Conservation (phyloP, 1,140 invertebrate genomes). For the Drosophila tristis region DNA sequence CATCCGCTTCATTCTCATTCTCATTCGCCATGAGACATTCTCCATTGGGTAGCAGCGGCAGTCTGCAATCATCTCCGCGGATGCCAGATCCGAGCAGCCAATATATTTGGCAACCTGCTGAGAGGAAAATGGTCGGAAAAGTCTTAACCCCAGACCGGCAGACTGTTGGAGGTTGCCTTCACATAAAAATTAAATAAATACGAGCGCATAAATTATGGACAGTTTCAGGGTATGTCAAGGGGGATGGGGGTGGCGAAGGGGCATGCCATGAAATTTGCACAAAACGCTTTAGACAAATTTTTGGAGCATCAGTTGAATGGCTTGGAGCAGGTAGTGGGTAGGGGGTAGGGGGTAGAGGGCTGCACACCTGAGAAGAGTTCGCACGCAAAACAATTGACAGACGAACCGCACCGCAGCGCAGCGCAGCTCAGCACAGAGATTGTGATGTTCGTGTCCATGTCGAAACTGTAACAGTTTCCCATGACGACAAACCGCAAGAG, state of each 20-base stretch:
- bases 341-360: too few relatives aligned
- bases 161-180: constrained; percentile 48
- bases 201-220: constrained; percentile 67
- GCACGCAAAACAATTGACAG: constrained; percentile 79
- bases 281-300: constrained; percentile 80
- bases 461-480: constrained; percentile 80
- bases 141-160: constrained; percentile 16
- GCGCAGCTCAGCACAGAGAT: not conserved
- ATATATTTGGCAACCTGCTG: constrained; percentile 43
- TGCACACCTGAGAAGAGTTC: constrained; percentile 50
- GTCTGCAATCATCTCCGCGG: constrained; percentile 25
- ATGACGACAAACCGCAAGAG: constrained; percentile 65
- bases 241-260: constrained; percentile 2
- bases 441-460: constrained; percentile 45
- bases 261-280: constrained; percentile 55
- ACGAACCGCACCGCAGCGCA: constrained; percentile 59
- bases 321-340: not conserved
- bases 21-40: constrained; percentile 6
- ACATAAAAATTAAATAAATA: constrained; percentile 74
- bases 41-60: constrained; percentile 27
- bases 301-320: constrained; percentile 64
- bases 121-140: constrained; percentile 12
- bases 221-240: constrained; percentile 9
- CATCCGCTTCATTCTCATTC: constrained; percentile 4
- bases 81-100: not conserved